Evolutionary conservation across 2,113 vertebrate genomes (phyloP).

Genomic region (Zapornia atra): DNA sequence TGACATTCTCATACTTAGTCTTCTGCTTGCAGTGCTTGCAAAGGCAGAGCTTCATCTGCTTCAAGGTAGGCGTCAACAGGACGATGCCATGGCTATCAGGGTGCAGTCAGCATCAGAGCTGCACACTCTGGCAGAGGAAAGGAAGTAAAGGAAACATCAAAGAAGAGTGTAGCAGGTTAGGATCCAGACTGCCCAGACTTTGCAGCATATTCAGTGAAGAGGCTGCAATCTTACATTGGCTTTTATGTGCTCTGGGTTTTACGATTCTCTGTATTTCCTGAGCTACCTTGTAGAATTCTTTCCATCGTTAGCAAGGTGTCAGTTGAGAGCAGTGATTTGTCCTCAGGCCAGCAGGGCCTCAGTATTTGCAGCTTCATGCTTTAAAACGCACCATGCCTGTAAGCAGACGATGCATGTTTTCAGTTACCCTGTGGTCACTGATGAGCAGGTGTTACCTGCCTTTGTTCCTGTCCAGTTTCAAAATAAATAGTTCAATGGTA

Average conservation of each 20-base stretch:
- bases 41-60: accelerated
- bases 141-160: background rate
- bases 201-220: background rate
- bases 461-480: background rate
- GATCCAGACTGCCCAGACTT: background rate
- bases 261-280: background rate
- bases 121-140: background rate
- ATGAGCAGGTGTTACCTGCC: background rate
- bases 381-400: background rate
- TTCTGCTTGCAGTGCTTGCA: background rate
- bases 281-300: background rate
- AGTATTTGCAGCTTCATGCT: background rate
- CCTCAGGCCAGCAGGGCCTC: background rate
- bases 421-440: background rate
- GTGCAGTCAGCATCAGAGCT: background rate
- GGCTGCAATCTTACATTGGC: background rate
- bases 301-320: background rate
- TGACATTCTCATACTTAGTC: background rate
- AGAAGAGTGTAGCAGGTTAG: background rate
- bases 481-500: background rate
- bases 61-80: accelerated
- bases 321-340: background rate
- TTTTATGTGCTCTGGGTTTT: background rate
- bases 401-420: background rate
- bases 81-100: accelerated